Base-by-base conservation (phyloP, 2,888 invertebrate genomes). In the Caradrina kadenii region DNA sequence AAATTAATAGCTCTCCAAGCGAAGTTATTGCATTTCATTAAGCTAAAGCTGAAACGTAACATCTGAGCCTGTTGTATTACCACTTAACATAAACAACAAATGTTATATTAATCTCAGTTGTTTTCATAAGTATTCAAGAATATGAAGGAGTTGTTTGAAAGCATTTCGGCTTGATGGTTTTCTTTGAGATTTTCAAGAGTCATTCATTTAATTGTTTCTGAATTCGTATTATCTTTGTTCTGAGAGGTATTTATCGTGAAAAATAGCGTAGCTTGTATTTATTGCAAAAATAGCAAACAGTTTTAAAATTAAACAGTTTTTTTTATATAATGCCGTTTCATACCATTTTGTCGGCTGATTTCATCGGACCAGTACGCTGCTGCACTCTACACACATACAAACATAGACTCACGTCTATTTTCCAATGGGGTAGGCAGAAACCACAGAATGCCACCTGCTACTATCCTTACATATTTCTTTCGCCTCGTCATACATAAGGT, bases 21-120 rank as follows among this genome's bases (percentile, higher is more conserved):
- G 88, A 87, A 88, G 90, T 88, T 88, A 86, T 82, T 79, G 85
- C 86, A 82, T 89, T 88, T 87, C 86, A 86, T 88, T 89, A 90
- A 88, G 90, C 87, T 87, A 88, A 85, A 77, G 69, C 69, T 67
- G 86, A 83, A 84, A 83, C 67, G 63, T 78, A 82, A 80, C 92
- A 92, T 86, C 91, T 91, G 93, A 84, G 88, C 79, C 85, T 82
- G 53, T 48, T 67, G 48, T 72, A 81, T 82, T 78, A 81, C 76
- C 78, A 76, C 71, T 73, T 75, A 65, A 66, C 48, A 39, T 73
- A 63, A 76, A 83, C 64, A 66, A 81, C 55, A 70, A 76, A 80
- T 69, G 56, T 69, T 54, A 35, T 66, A 68, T 73, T 60, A 68
- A 70, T 70, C 60, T 69, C 55, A 69, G 60, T 80, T 75, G 80